phyloP scores from a whole-genome alignment of 1,140 invertebrate species.

The Lutraria rhynchaena region DNA sequence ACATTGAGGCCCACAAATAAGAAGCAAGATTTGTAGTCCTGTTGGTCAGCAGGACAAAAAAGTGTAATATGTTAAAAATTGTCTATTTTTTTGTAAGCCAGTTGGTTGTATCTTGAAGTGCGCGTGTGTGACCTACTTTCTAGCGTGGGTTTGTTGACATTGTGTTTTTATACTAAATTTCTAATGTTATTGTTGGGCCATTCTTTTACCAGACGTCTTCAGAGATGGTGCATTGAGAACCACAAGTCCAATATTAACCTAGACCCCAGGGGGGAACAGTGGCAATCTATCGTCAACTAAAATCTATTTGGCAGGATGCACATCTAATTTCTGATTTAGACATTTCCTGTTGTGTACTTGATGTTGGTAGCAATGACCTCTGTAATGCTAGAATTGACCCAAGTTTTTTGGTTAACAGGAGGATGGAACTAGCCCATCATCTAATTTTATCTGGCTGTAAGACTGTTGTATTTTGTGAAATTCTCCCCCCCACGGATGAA shows the following conservation, averaged over 20 bases:
- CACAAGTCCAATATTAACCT: constrained; percentile 7
- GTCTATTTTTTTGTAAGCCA: no score
- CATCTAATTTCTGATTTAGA: not conserved
- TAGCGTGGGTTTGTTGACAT: no score
- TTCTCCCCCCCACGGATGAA: not conserved
- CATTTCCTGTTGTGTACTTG: not conserved
- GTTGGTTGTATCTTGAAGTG: no score
- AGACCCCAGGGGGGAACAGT: not conserved
- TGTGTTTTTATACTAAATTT: no score
- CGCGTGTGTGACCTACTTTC: no score
- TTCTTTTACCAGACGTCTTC: constrained; percentile 17
- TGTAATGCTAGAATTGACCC: not conserved
- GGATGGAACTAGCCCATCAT: not conserved
- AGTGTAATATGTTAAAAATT: no score
- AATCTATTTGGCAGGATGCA: constrained; percentile 2
- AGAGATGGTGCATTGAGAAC: constrained; percentile 31
- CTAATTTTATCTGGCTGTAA: not conserved
- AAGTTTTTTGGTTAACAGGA: not conserved
- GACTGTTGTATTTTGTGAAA: constrained; percentile 3
- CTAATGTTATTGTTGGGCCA: constrained; percentile 34
- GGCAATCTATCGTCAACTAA: not conserved
- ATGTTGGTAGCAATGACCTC: constrained; percentile 23
- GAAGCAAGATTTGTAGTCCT: no score
- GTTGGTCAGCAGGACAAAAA: no score
- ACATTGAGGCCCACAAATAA: no score